Percentiles rank a stretch among this genome's conserved stretches.
Evolutionary conservation across 2,888 invertebrate genomes (phyloP).

Genomic region (Sabatieria punctata): DNA sequence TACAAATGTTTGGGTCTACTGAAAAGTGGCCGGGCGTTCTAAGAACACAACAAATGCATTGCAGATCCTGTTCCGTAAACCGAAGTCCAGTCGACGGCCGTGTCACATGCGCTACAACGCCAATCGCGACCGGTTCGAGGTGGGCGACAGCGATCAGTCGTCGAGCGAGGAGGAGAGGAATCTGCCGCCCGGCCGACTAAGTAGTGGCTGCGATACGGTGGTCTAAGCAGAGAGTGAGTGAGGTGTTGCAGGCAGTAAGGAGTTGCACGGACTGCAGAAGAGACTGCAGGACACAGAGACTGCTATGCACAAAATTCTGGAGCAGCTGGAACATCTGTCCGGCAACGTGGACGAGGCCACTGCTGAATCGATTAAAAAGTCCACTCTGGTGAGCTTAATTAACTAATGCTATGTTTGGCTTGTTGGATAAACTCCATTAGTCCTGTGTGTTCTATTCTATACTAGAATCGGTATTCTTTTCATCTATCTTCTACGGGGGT

Average conservation of each 20-base stretch:
- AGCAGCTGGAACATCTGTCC: constrained; percentile 21
- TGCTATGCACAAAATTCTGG: constrained; percentile 28
- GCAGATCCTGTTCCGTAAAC: constrained; percentile 1
- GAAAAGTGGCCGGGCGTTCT: too few relatives aligned
- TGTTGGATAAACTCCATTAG: too few relatives aligned
- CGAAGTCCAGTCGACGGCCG: background rate
- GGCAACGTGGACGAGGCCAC: background rate
- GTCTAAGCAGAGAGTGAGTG: background rate
- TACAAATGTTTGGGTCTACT: too few relatives aligned
- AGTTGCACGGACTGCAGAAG: constrained; percentile 21
- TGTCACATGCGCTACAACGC: constrained; percentile 1
- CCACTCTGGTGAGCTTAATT: constrained; percentile 6
- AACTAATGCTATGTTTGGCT: too few relatives aligned
- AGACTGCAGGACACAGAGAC: constrained; percentile 24
- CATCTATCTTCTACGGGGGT: too few relatives aligned
- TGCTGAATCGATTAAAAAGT: background rate
- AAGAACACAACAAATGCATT: background rate
- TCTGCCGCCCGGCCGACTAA: background rate
- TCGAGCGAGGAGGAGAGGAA: background rate
- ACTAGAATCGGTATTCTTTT: too few relatives aligned
- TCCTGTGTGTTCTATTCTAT: too few relatives aligned
- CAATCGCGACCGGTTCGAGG: background rate
- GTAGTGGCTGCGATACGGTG: background rate
- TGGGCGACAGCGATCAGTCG: background rate
- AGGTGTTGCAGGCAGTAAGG: constrained; percentile 7